Percentiles rank a stretch among this genome's conserved stretches.
These are phyloP conservation scores for Halictus rubicundus DNA, from an alignment of 1,140 invertebrate species.

Conservation along the genomic window DNA sequence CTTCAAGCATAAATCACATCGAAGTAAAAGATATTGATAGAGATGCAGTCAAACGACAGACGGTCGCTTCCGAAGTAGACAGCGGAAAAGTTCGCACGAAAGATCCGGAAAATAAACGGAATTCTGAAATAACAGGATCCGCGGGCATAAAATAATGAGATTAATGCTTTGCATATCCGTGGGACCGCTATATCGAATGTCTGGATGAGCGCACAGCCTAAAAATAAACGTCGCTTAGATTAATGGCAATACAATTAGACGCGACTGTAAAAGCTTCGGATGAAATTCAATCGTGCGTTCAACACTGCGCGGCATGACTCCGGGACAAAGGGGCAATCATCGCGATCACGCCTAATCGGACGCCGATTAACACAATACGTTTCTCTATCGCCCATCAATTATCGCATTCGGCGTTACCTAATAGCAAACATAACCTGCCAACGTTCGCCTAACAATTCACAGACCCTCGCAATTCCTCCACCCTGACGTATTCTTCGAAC, in stretches of 20 bases:
- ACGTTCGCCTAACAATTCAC: no score
- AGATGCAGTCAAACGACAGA: no score
- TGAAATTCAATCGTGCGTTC: conserved; percentile 26
- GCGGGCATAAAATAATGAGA: conserved; percentile 39
- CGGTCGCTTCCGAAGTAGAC: no score
- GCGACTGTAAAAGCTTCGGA: conserved; percentile 10
- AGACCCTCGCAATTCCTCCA: no score
- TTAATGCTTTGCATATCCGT: conserved; percentile 45
- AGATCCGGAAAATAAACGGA: no score
- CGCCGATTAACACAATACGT: conserved; percentile 9
- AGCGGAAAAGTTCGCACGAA: no score
- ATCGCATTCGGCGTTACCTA: not conserved
- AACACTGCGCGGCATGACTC: not conserved
- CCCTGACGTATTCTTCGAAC: no score
- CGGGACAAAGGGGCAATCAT: not conserved
- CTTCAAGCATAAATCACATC: no score
- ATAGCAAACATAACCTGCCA: no score
- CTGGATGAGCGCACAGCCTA: conserved; percentile 37
- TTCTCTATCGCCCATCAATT: not conserved
- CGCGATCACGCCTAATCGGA: not conserved
- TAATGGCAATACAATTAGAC: conserved; percentile 50
- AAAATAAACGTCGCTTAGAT: conserved; percentile 47
- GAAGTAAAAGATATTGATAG: no score
- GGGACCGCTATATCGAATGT: conserved; percentile 45
- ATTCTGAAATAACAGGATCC: no score